Evolutionary conservation across 30 jellyfish, hydroid and myxozoan genomes (phyloP), one percentile per base, ranked within the genome.

Genomic region (Hydractinia symbiolongicarpus): DNA sequence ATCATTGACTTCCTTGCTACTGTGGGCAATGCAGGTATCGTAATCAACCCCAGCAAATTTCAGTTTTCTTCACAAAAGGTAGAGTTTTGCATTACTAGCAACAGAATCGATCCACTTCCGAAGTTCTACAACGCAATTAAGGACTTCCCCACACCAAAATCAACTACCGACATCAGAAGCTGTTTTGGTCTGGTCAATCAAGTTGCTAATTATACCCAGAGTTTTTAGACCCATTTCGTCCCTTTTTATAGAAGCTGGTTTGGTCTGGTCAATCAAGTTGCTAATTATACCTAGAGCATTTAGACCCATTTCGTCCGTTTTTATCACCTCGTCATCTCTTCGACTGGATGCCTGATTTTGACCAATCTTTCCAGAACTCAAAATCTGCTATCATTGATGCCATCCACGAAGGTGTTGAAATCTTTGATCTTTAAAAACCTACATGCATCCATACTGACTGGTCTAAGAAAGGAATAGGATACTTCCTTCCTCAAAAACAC

Each of bases 11-110:
- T 67, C 49, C 77, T 67, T 19, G 19, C 49, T 9, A 67, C 44
- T 19, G 77, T 67, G 10, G 77, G 77, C 19, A 67, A 67, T 67
- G 13, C 77, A 9, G 77, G 77, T 19, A 67, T 67, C 77, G 77
- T 67, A 8, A 8, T 67, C 8, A 67, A 67, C 77, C 77, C 77
- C 10, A 67, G 49, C 49, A 67, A 67, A 44, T 67, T 67, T 67
- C 77, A 67, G 44, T 67, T 67, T 67, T 13, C 77, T 44, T 67
- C 77, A 9, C 77, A 44, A 13, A 44, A 67, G 13, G 77, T 19
- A 67, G 77, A 67, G 44, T 67, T 67, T 20, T 44, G 77, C 77
- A 67, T 67, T 19, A 67, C 77, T 19, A 67, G 77, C 19, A 44
- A 67, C 14, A 13, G 77, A 10, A 67, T 67, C 19, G 77, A 67